phyloP scores from a whole-genome alignment of 2,888 invertebrate genomes.

The Drosophila koepferae region DNA sequence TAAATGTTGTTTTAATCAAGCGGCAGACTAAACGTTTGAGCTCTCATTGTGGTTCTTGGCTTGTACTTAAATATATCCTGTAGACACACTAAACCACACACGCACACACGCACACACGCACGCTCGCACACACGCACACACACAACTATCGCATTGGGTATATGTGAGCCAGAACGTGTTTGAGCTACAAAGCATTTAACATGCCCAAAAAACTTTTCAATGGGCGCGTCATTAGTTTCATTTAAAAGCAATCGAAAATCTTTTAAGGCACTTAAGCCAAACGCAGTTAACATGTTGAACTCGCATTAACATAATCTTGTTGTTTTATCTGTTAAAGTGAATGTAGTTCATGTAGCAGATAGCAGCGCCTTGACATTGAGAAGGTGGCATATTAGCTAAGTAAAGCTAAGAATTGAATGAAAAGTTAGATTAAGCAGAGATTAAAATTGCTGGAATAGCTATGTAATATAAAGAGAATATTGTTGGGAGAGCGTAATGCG shows the following conservation, averaged over 20 bases:
- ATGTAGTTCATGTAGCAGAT: neutral
- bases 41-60: conserved; percentile 43
- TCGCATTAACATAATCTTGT: conserved; percentile 20
- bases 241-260: conserved; percentile 30
- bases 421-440: neutral
- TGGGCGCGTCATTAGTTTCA: conserved; percentile 22
- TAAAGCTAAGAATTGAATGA: no score
- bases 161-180: conserved; percentile 42
- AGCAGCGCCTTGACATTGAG: neutral
- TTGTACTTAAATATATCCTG: conserved; percentile 34
- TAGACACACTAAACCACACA: neutral
- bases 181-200: conserved; percentile 28
- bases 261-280: conserved; percentile 5
- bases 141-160: conserved; percentile 13
- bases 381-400: no score
- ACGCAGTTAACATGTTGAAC: conserved; percentile 21
- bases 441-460: neutral
- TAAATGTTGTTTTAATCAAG: conserved; percentile 70
- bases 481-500: no score
- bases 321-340: neutral
- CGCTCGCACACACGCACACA: conserved; percentile 12
- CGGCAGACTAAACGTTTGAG: conserved; percentile 56
- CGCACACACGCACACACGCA: conserved; percentile 9
- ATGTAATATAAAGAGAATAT: neutral
- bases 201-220: conserved; percentile 23